Evolutionary conservation across 1,140 invertebrate genomes (phyloP), one percentile per base, ranked within the genome.

Genomic region (Pteromalus puparum): DNA sequence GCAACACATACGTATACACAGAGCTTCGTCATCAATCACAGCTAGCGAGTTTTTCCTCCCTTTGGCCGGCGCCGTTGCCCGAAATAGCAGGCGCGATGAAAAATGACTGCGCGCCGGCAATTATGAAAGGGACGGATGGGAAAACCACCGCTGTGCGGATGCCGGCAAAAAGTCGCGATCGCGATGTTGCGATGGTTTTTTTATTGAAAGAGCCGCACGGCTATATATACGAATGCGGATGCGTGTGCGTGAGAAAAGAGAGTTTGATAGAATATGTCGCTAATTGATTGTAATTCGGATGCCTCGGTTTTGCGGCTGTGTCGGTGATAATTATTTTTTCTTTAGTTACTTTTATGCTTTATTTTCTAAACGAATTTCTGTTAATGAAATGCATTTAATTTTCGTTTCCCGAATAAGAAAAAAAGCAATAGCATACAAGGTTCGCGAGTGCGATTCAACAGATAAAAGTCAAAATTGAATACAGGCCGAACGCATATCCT

Each of bases 21-120:
- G 30, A 34, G 53, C 21, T 7, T 61, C 53, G 15, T 70, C 82
- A 83, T 83, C 82, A 83, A 83, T 83, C 82, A 83, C 28, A 2
- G 13, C 15, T 13, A 15, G 72, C 24, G 42, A 30, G 42, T 68
- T 73, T 83, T 83, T 83, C 75, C 61, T 21, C 42, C 9, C 13
- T 76, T 46, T 76, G 65, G 28, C 24, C 28, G 68, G 67, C 34
- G 72, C 30, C 21, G 34, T n/a, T 74, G 28, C 72, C 75, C 61
- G 73, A 78, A 83, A 79, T 48, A 72, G 15, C 48, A 21, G 18
- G 68, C 48, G 28, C 24, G 48, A 84, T 84, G 83, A 84, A 84
- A 84, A 84, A 84, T 84, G 77, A 80, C 53, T 38, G 26, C 38
- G 30, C 73, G 1, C 34, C 21, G 21, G 28, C 74, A 70, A 28